Evolutionary conservation across 2,113 vertebrate species (phyloP), one percentile per base, ranked within the genome.

Genomic region (Phocoena sinus): DNA sequence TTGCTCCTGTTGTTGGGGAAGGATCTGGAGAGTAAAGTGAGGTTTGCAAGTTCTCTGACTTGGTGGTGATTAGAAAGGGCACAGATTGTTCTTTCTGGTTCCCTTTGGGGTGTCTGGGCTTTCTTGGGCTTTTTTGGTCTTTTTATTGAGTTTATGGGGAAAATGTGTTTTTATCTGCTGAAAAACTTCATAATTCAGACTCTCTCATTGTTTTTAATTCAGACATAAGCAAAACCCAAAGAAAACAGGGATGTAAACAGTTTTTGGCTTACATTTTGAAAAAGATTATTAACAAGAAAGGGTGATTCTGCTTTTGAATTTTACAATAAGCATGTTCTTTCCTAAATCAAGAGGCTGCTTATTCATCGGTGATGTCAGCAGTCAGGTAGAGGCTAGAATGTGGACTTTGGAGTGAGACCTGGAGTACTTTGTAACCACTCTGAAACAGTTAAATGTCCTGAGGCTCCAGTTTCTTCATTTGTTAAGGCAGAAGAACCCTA

Each of bases 1-100:
- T 97, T 94, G 89, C 96, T 98, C 36, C 89, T 93, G n/a, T 97
- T 97, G 93, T 50, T 85, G 93, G 38, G 83, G 25, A 28, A 91
- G 84, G 5, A 80, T 50, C 62, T 96, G 70, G 92, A 89, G 82
- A 91, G 60, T 96, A 83, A 90, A 92, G 81, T 96, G 97, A 98
- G 91, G 13, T 94, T 91, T 56, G 2, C 82, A 58, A 84, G 63
- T 25, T 36, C 77, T 21, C 11, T 38, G 68, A 83, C 73, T 17
- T 33, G 5, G 14, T 94, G 79, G 38, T 47, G 4, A 87, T 92
- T 56, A 90, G 50, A 68, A 96, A 90, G 63, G 88, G 38, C 21
- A 77, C 31, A 77, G 36, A 60, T 67, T n/a, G 38, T 86, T 26
- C 53, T 87, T 44, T 56, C 67, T 91, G 36, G 28, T 84, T 84